Evolutionary conservation across 2,797 vertebrate genomes (phyloP), one percentile per base, ranked within the genome.

Genomic region (Echiichthys vipera): DNA sequence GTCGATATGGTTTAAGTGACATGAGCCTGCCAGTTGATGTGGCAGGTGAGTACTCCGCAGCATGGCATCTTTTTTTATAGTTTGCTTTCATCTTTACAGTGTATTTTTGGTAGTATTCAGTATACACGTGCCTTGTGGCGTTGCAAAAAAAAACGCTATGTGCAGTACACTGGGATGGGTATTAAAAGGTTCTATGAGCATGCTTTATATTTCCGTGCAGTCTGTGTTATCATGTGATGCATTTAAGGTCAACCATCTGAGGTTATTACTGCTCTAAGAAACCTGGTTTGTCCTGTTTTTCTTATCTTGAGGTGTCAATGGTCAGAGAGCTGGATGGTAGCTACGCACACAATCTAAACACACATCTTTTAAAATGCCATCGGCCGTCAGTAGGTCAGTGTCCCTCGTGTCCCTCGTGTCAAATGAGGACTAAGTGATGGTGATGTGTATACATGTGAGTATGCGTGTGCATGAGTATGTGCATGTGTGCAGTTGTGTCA

Each of bases 331-430:
- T 7, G n/a, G 39, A 64, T 20, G 29, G 37, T 2, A 14, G 49
- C n/a, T n/a, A n/a, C n/a, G n/a, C 29, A 30, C 1, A 5, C 1
- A 12, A 12, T 53, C 5, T 6, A 9, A 25, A 15, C 2, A 4
- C 67, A 29, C 4, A 8, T 14, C 27, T 39, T 69, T 78, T 56
- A 5, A 43, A 69, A 76, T 47, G 50, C 39, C 66, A 69, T 12
- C 46, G 24, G 17, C 51, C 29, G 37, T 37, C 37, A 37, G 39
- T 12, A 40, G 27, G 22, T 61, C 20, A 36, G 40, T 4, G 37
- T 50, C 11, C 42, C 36, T 29, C n/a, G n/a, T n/a, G n/a, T n/a
- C n/a, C n/a, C n/a, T n/a, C n/a, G n/a, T n/a, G n/a, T n/a, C n/a
- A n/a, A n/a, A n/a, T n/a, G n/a, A n/a, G n/a, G n/a, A 25, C 32